phyloP scores from a whole-genome alignment of 2,888 invertebrate species.

The Sesia bembeciformis region DNA sequence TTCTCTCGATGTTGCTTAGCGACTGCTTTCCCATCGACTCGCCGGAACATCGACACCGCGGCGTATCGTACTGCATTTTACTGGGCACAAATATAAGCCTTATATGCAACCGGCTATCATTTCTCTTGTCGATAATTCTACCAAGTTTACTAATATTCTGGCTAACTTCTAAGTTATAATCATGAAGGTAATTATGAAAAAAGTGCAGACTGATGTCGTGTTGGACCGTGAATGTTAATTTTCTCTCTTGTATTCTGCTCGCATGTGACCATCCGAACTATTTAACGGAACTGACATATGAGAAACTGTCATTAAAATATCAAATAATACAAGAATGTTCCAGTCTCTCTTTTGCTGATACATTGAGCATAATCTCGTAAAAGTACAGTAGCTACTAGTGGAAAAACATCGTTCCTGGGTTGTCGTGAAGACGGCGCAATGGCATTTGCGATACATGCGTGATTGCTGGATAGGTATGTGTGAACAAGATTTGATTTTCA shows the following conservation, averaged over 20 bases:
- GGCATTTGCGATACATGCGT: constrained; percentile 35
- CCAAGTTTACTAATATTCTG: too few species aligned
- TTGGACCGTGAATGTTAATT: constrained; percentile 31
- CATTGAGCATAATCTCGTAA: not conserved
- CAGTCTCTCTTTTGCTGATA: constrained; percentile 13
- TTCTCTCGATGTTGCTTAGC: constrained; percentile 54
- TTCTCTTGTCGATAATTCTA: too few species aligned
- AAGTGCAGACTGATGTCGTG: constrained; percentile 10
- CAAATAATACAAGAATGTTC: constrained; percentile 48
- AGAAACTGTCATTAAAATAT: constrained; percentile 62
- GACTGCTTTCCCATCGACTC: constrained; percentile 58
- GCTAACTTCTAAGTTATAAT: not conserved
- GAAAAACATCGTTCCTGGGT: not conserved
- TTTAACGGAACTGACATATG: constrained; percentile 60
- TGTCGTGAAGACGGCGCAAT: not conserved
- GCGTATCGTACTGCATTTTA: not conserved
- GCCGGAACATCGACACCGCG: constrained; percentile 1
- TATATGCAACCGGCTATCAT: too few species aligned
- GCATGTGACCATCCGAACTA: constrained; percentile 65
- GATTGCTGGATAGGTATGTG: constrained; percentile 27
- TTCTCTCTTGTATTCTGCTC: constrained; percentile 42
- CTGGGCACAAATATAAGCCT: not conserved
- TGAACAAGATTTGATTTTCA: constrained; percentile 49
- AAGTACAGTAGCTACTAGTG: not conserved
- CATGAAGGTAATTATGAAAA: not conserved